phyloP scores from a whole-genome alignment of 35 echinoderm and acorn worm species.

The Hemicentrotus pulcherrimus region DNA sequence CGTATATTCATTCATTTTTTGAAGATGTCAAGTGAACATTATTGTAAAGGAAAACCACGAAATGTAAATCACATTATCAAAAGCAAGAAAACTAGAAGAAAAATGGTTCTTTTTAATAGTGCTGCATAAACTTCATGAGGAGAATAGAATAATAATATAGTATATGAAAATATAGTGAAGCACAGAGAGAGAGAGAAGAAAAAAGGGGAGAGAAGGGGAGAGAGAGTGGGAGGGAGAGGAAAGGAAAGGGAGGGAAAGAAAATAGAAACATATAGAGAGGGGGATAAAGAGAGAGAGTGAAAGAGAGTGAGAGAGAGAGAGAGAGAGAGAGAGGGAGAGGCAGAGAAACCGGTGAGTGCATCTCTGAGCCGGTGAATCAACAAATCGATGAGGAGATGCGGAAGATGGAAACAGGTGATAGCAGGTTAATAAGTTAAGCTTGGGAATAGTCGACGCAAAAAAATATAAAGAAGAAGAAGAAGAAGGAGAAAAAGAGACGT shows the following conservation, averaged over 20 bases:
- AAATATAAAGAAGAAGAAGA: not conserved
- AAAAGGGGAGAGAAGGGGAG: not conserved
- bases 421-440: constrained; percentile 38
- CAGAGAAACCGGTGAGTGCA: not conserved
- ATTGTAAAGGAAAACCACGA: too few relatives aligned
- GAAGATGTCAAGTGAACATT: too few relatives aligned
- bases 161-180: too few relatives aligned
- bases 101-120: too few relatives aligned
- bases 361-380: constrained; percentile 24
- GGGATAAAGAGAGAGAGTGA: not conserved
- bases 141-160: too few relatives aligned
- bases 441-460: not conserved
- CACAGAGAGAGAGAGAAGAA: not conserved
- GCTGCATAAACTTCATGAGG: too few relatives aligned
- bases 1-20: too few relatives aligned
- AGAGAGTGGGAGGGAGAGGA: not conserved
- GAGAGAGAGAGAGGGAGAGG: not conserved
- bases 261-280: not conserved
- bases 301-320: not conserved
- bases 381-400: constrained; percentile 40
- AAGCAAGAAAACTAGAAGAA: too few relatives aligned
- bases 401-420: constrained; percentile 36
- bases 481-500: too few relatives aligned
- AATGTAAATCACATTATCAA: too few relatives aligned
- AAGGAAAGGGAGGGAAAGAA: not conserved